Evolutionary conservation across 2,888 invertebrate genomes (phyloP).

Genomic region (Mesopsocus fuscifrons): DNA sequence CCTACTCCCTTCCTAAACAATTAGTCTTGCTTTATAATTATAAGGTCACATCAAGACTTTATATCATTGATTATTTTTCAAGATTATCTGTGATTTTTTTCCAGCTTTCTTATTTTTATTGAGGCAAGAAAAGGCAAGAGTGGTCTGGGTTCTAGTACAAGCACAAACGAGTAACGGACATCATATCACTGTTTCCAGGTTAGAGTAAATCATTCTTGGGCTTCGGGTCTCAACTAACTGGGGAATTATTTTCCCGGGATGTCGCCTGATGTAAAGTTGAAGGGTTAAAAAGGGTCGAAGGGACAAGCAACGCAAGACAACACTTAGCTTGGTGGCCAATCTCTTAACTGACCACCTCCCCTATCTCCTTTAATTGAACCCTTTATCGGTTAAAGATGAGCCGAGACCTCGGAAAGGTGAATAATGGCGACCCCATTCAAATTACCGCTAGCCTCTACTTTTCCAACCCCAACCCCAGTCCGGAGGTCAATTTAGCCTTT

Average conservation of each 20-base stretch:
- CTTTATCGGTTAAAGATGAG: conserved; percentile 3
- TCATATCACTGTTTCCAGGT: not conserved
- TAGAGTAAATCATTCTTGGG: too few species aligned
- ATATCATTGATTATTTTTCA: too few species aligned
- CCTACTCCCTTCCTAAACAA: not conserved
- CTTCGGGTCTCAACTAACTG: too few species aligned
- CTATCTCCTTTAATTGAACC: conserved; percentile 6
- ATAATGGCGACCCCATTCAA: conserved; percentile 1
- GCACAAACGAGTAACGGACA: not conserved
- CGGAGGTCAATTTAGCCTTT: conserved; percentile 1
- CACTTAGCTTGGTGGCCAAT: too few species aligned
- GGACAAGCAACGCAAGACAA: too few species aligned
- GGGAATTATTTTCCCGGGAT: not conserved
- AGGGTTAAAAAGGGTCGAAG: too few species aligned
- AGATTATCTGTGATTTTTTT: not conserved
- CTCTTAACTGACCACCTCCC: conserved; percentile 3
- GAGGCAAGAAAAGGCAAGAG: not conserved
- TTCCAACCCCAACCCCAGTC: too few species aligned
- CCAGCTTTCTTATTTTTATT: not conserved
- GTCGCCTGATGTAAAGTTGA: not conserved
- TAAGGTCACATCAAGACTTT: too few species aligned
- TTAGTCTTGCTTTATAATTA: not conserved
- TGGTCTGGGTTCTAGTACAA: not conserved
- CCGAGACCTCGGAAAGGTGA: conserved; percentile 1
- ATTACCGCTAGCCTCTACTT: conserved; percentile 3